phyloP scores from a whole-genome alignment of 2,888 invertebrate species.

The Ypsolopha scabrella region DNA sequence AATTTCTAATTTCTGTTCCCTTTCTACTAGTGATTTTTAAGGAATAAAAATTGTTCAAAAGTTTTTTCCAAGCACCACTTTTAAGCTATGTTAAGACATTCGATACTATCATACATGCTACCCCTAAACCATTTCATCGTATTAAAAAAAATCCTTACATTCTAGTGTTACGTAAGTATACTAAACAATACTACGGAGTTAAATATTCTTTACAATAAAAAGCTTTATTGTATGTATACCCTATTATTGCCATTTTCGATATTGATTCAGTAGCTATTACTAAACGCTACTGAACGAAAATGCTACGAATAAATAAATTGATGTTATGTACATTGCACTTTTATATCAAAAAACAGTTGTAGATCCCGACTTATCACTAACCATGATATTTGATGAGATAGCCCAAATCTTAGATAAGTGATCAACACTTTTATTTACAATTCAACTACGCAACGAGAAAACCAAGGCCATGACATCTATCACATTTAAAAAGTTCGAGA shows the following conservation, averaged over 20 bases:
- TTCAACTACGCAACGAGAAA: conserved; percentile 47
- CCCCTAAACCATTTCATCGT: conserved; percentile 39
- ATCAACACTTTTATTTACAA: conserved; percentile 56
- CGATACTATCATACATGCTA: conserved; percentile 31
- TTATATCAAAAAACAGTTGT: not conserved
- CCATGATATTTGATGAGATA: conserved; percentile 21
- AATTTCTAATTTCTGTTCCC: not conserved
- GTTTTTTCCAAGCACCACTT: conserved; percentile 45
- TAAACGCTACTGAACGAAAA: conserved; percentile 22
- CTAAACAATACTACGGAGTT: not conserved
- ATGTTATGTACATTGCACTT: conserved; percentile 17
- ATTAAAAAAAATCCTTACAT: conserved; percentile 2
- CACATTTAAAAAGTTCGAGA: conserved; percentile 48
- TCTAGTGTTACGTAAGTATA: not conserved
- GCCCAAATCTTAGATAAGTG: conserved; percentile 28
- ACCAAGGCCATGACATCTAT: conserved; percentile 54
- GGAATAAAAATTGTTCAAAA: conserved; percentile 9
- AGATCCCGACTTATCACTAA: not conserved
- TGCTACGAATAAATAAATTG: conserved; percentile 30
- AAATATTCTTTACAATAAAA: conserved; percentile 19
- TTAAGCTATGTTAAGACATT: conserved; percentile 32
- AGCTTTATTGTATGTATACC: conserved; percentile 41
- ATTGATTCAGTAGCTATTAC: conserved; percentile 26
- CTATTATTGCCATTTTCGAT: conserved; percentile 63
- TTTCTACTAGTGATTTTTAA: not conserved